These are phyloP conservation scores for Atrina japonica DNA, from an alignment of 2,888 invertebrate species.

Conservation along the genomic window DNA sequence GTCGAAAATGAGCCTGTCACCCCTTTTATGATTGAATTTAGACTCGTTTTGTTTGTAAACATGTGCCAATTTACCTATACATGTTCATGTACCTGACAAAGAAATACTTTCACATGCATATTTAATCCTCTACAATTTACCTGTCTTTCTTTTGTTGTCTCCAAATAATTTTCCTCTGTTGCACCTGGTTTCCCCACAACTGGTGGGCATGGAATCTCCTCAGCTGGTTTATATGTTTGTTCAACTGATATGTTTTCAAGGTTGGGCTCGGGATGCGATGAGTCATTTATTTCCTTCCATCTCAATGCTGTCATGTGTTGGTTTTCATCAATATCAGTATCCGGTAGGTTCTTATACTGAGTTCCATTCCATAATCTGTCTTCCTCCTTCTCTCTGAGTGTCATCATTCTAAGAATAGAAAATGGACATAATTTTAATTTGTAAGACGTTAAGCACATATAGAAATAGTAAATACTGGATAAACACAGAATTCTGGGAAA, in stretches of 20 bases:
- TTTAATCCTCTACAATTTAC: neutral
- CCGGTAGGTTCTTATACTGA: constrained; percentile 73
- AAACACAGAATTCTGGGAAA: too few relatives aligned
- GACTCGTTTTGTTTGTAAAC: too few relatives aligned
- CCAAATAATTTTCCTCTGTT: constrained; percentile 56
- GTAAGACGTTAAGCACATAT: neutral
- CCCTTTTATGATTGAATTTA: too few relatives aligned
- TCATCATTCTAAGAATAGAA: constrained; percentile 62
- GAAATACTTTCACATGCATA: too few relatives aligned
- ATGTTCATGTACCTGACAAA: too few relatives aligned
- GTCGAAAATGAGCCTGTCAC: too few relatives aligned
- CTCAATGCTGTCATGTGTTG: constrained; percentile 43
- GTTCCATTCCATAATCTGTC: constrained; percentile 72
- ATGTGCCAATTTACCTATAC: too few relatives aligned
- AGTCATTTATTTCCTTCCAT: constrained; percentile 64
- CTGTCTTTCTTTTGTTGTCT: constrained; percentile 55
- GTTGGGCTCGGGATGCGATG: constrained; percentile 54
- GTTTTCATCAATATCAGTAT: constrained; percentile 46
- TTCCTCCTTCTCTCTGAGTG: constrained; percentile 70
- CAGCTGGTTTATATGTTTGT: constrained; percentile 38
- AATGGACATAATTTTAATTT: neutral
- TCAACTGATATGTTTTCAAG: constrained; percentile 48
- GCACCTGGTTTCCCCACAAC: constrained; percentile 52
- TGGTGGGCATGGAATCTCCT: constrained; percentile 57
- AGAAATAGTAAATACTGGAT: too few relatives aligned